Percentiles rank a stretch among this genome's conserved stretches.
Evolutionary conservation across 2,797 vertebrate genomes (phyloP).

Genomic region (Hydrolagus colliei): DNA sequence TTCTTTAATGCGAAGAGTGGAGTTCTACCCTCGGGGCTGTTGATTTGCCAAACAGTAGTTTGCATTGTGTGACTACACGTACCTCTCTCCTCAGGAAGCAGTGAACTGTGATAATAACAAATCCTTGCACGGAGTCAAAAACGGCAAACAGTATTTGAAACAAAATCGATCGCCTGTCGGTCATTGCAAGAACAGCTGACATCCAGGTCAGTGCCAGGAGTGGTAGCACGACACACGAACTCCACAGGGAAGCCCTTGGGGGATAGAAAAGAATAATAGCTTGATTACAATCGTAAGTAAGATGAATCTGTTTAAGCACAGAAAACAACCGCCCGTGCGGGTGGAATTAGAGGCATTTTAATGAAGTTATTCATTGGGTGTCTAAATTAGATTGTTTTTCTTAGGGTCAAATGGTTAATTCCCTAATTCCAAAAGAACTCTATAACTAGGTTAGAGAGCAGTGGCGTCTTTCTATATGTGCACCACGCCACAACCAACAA

Average conservation of each 20-base stretch:
- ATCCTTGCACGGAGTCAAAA: constrained; percentile 93
- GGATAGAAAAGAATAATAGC: constrained; percentile 41
- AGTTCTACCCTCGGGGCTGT: not conserved
- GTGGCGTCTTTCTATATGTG: no score
- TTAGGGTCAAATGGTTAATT: no score
- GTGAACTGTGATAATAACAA: constrained; percentile 94
- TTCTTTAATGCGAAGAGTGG: not conserved
- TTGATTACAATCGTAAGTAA: not conserved
- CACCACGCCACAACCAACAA: no score
- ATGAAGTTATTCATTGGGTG: not conserved
- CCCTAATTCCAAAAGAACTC: no score
- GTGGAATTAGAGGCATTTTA: not conserved
- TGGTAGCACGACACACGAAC: constrained; percentile 96
- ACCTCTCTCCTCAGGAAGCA: constrained; percentile 95
- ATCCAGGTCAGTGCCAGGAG: constrained; percentile 97
- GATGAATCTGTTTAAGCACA: not conserved
- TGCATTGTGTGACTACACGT: constrained; percentile 39
- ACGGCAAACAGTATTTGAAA: constrained; percentile 96
- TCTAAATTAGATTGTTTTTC: not conserved
- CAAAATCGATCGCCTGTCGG: constrained; percentile 90
- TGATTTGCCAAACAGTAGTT: not conserved
- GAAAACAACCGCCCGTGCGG: no score
- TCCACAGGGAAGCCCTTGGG: constrained; percentile 94
- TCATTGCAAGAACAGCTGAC: constrained; percentile 96
- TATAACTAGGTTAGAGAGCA: no score